Conservation (phyloP, 2,113 vertebrate genomes). For the Atherinomorus stipes region DNA sequence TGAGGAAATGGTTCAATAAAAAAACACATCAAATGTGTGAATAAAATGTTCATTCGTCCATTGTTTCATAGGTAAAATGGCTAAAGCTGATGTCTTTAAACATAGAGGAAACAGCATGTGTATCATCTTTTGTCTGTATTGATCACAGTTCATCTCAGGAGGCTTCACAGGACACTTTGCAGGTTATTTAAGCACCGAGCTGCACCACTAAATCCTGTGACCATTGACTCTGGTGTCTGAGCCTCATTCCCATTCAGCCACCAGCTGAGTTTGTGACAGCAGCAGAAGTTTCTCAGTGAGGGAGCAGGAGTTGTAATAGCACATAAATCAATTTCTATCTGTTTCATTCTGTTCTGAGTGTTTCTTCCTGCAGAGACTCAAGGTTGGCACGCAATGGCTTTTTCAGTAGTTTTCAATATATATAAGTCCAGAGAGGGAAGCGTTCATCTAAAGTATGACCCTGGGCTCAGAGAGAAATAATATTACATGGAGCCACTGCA, state of each 20-base stretch:
- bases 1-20: too few relatives aligned
- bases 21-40: too few relatives aligned
- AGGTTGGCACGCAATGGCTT: conserved; percentile 37
- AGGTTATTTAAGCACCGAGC: not conserved
- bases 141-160: not conserved
- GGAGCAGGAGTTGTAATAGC: conserved; percentile 25
- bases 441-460: conserved; percentile 53
- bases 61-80: too few relatives aligned
- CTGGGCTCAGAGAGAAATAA: conserved; percentile 49
- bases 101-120: not conserved
- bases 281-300: conserved; percentile 22
- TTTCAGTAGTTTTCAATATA: conserved; percentile 50
- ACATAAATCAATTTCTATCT: conserved; percentile 58
- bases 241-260: conserved; percentile 5
- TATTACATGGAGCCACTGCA: conserved; percentile 11
- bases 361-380: conserved; percentile 25
- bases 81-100: too few relatives aligned
- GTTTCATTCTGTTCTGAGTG: conserved; percentile 44
- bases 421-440: conserved; percentile 38
- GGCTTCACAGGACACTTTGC: not conserved
- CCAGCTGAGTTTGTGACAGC: conserved; percentile 30
- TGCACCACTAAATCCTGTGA: not conserved
- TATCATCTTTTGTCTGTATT: not conserved
- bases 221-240: not conserved
- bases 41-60: too few relatives aligned